Base-by-base conservation (phyloP, 2,797 vertebrate genomes). In the Pseudomugil tenellus region DNA sequence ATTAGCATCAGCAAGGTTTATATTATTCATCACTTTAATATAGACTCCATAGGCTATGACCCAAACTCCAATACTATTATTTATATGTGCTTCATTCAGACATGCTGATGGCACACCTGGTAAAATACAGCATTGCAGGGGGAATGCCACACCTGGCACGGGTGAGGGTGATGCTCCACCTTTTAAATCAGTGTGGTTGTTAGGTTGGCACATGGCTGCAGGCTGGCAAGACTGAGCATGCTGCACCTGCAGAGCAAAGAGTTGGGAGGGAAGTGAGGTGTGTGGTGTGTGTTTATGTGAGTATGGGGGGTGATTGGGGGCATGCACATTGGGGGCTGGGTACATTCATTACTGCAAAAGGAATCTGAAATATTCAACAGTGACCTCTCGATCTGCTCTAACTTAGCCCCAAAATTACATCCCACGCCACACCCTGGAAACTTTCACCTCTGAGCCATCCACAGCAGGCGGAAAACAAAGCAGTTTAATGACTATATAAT, bases 161-260 rank as follows among this genome's bases (percentile, higher is more conserved):
- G 54, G 56, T 75, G 64, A 76, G 77, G 77, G 83, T 37, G 48
- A 87, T 90, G 89, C 91, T 91, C 88, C 90, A 87, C 72, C 74
- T 76, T 78, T 85, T 80, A 76, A 81, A 83, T 79, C 57, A 84
- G 69, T 78, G 63, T 73, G 75, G 76, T 84, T 78, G 84, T 86
- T 79, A 75, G 73, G 77, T 72, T 87, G 84, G 84, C 70, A 84
- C 72, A 76, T 32, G 53, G 63, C 86, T 31, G 72, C 57, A 80
- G 29, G 59, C 51, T 88, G 84, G 89, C 93, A 90, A 89, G 92
- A 94, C 91, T 71, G 87, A 89, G 91, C 93, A 94, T 56, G 91
- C 91, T 89, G 70, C 70, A 73, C 62, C 84, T 16, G 8, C 16
- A 17, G 74, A 41, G 67, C 59, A 41, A 34, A 46, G 67, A 23